These are phyloP conservation scores for Leucoma salicis DNA, from an alignment of 2,888 invertebrate genomes.

Conservation along the genomic window DNA sequence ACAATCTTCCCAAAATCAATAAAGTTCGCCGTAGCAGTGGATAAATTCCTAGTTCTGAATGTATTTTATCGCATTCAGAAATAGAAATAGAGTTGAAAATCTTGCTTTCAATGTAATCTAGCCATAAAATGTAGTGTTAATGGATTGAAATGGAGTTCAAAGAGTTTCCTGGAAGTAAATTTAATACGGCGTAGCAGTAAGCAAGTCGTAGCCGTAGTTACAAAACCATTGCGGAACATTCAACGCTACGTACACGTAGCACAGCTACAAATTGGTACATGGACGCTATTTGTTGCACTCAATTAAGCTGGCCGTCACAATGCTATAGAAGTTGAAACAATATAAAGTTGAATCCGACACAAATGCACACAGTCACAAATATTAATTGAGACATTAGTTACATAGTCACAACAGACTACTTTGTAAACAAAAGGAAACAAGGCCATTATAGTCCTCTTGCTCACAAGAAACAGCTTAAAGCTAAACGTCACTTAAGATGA, in stretches of 20 bases:
- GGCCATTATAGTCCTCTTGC: constrained; percentile 42
- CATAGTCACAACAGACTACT: constrained; percentile 25
- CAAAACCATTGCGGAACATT: constrained; percentile 16
- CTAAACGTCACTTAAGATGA: not conserved
- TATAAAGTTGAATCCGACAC: constrained; percentile 32
- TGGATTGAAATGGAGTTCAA: constrained; percentile 26
- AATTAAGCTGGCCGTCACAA: constrained; percentile 32
- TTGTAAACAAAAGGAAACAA: constrained; percentile 50
- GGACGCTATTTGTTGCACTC: constrained; percentile 39
- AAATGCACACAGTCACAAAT: constrained; percentile 27
- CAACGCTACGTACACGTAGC: constrained; percentile 36
- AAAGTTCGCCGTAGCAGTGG: no score
- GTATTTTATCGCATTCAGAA: not conserved
- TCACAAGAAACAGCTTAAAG: constrained; percentile 40
- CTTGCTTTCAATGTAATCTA: constrained; percentile 4
- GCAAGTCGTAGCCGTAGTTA: constrained; percentile 10
- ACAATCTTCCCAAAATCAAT: no score
- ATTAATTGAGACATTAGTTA: constrained; percentile 51
- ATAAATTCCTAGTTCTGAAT: no score
- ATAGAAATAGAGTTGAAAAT: not conserved
- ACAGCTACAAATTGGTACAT: constrained; percentile 39
- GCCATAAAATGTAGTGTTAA: constrained; percentile 23
- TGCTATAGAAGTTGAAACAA: constrained; percentile 31
- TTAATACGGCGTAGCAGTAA: constrained; percentile 19
- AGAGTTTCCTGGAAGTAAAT: constrained; percentile 27